Base-by-base conservation (phyloP, 1,140 invertebrate genomes). In the Drosophila novamexicana region DNA sequence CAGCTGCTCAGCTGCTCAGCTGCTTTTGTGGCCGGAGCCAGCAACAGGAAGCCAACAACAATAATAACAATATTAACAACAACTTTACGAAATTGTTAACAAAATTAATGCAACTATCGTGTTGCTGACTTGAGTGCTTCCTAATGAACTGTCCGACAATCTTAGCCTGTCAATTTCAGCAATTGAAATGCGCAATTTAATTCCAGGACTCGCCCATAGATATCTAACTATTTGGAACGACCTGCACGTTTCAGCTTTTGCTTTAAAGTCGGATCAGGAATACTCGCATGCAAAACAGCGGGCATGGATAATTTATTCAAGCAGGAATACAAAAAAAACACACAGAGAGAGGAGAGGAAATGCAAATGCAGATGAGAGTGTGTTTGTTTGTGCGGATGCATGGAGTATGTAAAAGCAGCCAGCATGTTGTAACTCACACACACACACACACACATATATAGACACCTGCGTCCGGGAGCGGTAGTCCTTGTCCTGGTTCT, bases 301-400 rank as follows among this genome's bases (percentile, higher is more conserved):
- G 63, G 72, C 71, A 64, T 67, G 74, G 70, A 84, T 88, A 88
- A 88, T 84, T 88, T 88, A 88, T 88, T 77, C 84, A 78, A 61
- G 80, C 84, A 14, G 45, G n/a, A 22, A 37, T 6, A 37, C 39
- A 10, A 59, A 65, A 67, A 75, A 65, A 68, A 61, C 56, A 61
- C 12, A 52, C 47, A 75, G 74, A 59, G 52, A 57, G 84, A 69
- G 77, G 52, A 57, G 84, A 69, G 77, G 54, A 79, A 89, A 89
- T 88, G 84, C 47, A 76, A 83, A 88, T 83, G 79, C 64, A 73
- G 57, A 85, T 47, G 52, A 39, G 63, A 32, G 32, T 39, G 39
- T 54, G 36, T 12, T 36, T 22, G 32, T 59, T 44, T 22, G 32
- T 59, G 18, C 9, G 53, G 3, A 65, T 57, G 65, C 58, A 65